These are phyloP conservation scores for Lycaon pictus DNA, from an alignment of 2,113 vertebrate species.

Conservation along the genomic window DNA sequence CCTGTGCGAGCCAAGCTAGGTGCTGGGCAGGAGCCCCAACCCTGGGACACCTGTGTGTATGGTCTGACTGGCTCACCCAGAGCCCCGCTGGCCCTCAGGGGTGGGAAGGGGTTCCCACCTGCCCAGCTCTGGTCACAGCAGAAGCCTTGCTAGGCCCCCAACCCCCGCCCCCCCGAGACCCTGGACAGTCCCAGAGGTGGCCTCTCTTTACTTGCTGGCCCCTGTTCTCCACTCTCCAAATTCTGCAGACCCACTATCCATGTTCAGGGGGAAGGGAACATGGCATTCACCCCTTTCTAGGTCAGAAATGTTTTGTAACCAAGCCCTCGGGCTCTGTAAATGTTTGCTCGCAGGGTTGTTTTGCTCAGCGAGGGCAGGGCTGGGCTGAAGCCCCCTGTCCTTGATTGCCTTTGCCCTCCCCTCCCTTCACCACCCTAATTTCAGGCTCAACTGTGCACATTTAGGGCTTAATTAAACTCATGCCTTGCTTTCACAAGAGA, in stretches of 20 bases:
- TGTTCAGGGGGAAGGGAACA: neutral
- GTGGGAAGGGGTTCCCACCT: neutral
- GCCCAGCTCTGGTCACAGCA: neutral
- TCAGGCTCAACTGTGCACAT: conserved; percentile 77
- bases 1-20: neutral
- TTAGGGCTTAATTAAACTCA: conserved; percentile 83
- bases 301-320: conserved; percentile 55
- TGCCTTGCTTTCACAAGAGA: conserved; percentile 80
- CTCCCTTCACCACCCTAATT: conserved; percentile 79
- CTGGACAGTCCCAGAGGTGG: neutral
- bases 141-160: neutral
- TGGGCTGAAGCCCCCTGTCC: conserved; percentile 57
- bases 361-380: conserved; percentile 41
- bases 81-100: neutral
- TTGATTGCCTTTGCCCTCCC: conserved; percentile 55
- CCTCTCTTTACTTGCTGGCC: neutral
- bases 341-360: conserved; percentile 41
- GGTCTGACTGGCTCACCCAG: neutral
- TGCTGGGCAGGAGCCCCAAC: neutral
- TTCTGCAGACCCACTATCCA: neutral
- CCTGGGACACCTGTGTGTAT: neutral
- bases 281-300: neutral
- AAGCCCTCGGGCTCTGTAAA: neutral
- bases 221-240: neutral
- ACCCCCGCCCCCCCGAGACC: neutral